phyloP scores from a whole-genome alignment of 2,888 invertebrate species.

The Zhuqinia jingwanae region DNA sequence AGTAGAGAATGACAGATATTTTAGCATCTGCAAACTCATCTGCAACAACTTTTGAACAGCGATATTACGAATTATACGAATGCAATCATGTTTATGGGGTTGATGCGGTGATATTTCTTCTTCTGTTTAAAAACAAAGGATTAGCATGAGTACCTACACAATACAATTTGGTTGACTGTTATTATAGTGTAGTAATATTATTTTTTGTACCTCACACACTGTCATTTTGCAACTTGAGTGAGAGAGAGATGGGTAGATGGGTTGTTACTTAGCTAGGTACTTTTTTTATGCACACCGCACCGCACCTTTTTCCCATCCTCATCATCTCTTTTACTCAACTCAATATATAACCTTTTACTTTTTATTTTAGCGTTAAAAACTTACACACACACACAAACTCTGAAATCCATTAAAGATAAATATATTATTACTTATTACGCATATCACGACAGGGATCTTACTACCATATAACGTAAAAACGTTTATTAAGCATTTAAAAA shows the following conservation, averaged over 20 bases:
- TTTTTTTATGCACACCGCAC: background rate
- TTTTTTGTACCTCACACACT: conserved; percentile 13
- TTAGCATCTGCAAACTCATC: conserved; percentile 18
- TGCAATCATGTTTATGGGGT: conserved; percentile 14
- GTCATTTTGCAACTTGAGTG: background rate
- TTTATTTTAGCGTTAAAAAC: conserved; percentile 34
- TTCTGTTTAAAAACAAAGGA: conserved; percentile 34
- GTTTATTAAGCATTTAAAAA: conserved; percentile 46
- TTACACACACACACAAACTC: background rate
- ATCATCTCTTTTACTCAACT: too few relatives aligned
- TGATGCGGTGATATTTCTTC: conserved; percentile 44
- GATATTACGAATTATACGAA: background rate
- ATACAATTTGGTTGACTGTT: background rate
- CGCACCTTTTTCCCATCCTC: conserved; percentile 22
- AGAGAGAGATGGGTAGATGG: too few relatives aligned
- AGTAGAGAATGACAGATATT: conserved; percentile 48
- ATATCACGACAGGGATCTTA: conserved; percentile 30
- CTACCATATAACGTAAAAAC: conserved; percentile 15
- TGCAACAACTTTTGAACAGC: conserved; percentile 4
- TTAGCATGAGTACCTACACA: background rate
- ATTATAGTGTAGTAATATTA: background rate
- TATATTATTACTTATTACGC: too few relatives aligned
- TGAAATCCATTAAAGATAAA: conserved; percentile 37
- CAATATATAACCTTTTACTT: background rate
- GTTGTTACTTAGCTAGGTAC: conserved; percentile 1